Conservation (phyloP, 2,797 vertebrate genomes). For the Melanotaenia boesemani region DNA sequence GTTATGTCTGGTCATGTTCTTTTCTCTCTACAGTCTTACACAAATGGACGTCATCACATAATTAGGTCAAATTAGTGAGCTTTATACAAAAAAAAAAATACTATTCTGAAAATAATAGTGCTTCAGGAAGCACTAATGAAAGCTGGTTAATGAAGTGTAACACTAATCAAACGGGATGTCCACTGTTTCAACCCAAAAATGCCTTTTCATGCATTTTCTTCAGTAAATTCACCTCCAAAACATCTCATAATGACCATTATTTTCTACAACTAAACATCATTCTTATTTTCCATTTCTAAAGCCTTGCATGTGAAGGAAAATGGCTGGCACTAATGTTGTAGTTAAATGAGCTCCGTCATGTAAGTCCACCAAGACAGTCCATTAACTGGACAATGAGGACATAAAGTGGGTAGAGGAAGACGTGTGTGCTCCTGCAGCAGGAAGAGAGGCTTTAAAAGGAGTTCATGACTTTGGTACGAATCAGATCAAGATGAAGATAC, state of each 20-base stretch:
- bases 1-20: too few relatives aligned
- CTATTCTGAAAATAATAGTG: neutral
- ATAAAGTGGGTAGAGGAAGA: conserved; percentile 1
- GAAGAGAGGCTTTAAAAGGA: neutral
- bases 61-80: too few relatives aligned
- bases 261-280: too few relatives aligned
- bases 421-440: neutral
- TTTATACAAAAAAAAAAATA: neutral
- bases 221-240: neutral
- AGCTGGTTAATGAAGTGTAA: neutral
- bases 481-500: neutral
- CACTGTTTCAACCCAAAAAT: neutral
- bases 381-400: conserved; percentile 28
- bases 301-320: neutral
- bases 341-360: conserved; percentile 13
- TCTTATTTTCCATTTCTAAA: too few relatives aligned
- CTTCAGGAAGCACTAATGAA: neutral
- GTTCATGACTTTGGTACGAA: neutral
- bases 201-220: neutral
- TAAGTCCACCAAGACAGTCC: neutral
- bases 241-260: neutral
- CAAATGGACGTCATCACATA: too few relatives aligned
- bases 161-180: neutral
- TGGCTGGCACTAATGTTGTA: neutral
- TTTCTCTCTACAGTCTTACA: too few relatives aligned